Evolutionary conservation across 2,113 vertebrate genomes (phyloP).

Genomic region (Coryphaenoides rupestris): DNA sequence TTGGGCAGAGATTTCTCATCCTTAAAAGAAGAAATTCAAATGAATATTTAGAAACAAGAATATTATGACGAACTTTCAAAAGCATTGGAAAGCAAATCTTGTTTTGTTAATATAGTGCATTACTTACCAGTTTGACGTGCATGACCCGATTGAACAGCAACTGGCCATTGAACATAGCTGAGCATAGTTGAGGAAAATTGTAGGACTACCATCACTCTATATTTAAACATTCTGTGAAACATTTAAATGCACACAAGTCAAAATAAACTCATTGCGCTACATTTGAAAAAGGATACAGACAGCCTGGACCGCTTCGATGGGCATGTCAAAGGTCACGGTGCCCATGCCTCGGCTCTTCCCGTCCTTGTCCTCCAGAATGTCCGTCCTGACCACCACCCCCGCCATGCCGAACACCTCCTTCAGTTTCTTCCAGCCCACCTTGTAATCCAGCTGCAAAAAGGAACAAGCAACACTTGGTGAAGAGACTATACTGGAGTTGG

Average conservation of each 20-base stretch:
- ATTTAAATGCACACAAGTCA: neutral
- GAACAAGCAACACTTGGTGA: neutral
- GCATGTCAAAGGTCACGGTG: conserved; percentile 93
- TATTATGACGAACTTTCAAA: neutral
- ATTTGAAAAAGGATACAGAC: conserved; percentile 88
- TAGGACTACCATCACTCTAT: no score
- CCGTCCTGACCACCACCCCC: conserved; percentile 84
- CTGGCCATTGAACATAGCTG: conserved; percentile 97
- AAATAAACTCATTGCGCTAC: neutral
- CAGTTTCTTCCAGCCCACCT: conserved; percentile 98
- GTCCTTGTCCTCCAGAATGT: conserved; percentile 96
- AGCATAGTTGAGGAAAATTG: conserved; percentile 69
- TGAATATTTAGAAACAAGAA: neutral
- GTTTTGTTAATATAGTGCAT: neutral
- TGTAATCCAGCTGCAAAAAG: conserved; percentile 87
- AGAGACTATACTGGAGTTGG: no score
- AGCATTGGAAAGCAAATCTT: neutral
- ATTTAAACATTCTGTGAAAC: no score
- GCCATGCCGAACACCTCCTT: conserved; percentile 98
- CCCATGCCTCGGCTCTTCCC: conserved; percentile 96
- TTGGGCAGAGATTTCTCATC: conserved; percentile 94
- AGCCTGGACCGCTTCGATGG: conserved; percentile 95
- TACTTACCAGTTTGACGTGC: conserved; percentile 96
- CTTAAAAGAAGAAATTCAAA: conserved; percentile 53
- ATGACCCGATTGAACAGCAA: conserved; percentile 93